Base-by-base conservation (phyloP, 2,113 vertebrate species). In the Salminus brasiliensis region DNA sequence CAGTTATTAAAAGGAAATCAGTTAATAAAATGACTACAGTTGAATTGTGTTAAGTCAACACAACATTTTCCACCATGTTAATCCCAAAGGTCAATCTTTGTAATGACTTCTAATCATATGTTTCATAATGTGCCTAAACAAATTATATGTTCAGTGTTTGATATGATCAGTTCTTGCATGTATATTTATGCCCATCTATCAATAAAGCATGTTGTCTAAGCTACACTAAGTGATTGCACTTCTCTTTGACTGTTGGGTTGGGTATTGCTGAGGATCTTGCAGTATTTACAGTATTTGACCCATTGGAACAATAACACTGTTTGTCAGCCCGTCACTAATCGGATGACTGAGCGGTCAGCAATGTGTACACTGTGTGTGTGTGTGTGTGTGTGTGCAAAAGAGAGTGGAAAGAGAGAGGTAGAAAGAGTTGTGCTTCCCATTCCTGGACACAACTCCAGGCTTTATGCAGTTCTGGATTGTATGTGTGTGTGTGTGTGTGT, bases 261-360 rank as follows among this genome's bases (percentile, higher is more conserved):
- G 49, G 32, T 45, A 63, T 67, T 73, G 76, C 60, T 73, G 49
- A 16, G 47, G 49, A 36, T 30, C 41, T 74, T 67, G 67, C 59
- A 78, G 70, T 73, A 73, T 73, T 57, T 59, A n/a, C 45, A 30
- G 32, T 73, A 74, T 78, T 74, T 78, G 52, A 82, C 81, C 69
- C 49, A 45, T 66, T 68, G 65, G 65, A 76, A 76, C 72, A 79
- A 73, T 66, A 74, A 77, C 71, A 79, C 80, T 78, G 74, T 68
- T 80, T 78, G 83, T 76, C 71, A 78, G 78, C 67, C 72, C 80
- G 71, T 72, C 76, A 75, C 65, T 80, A 76, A 82, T 81, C 30
- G 69, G 57, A 79, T 77, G 72, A 83, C 45, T 77, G 80, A 77
- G 65, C 72, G 70, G 68, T 30, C 55, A 63, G 74, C 30, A 27